Percentiles rank a stretch among this genome's conserved stretches.
Conservation (phyloP, 2,797 vertebrate genomes). For the Siniperca undulata region DNA sequence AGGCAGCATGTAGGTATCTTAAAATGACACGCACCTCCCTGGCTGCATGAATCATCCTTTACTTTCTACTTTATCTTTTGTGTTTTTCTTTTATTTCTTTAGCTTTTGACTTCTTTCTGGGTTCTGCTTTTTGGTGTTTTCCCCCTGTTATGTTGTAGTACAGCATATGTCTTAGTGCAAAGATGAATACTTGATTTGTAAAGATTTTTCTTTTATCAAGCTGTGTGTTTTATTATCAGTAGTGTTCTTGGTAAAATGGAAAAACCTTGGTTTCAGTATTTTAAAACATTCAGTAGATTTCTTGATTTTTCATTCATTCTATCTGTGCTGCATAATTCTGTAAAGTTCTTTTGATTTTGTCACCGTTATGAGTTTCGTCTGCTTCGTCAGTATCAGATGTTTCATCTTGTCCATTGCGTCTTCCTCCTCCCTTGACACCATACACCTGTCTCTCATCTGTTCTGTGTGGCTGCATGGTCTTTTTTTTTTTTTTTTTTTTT, state of each 20-base stretch:
- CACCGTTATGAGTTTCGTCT: slow-evolving; percentile 37
- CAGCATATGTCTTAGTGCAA: slow-evolving; percentile 38
- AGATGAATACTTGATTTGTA: neutral
- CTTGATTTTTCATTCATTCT: slow-evolving; percentile 33
- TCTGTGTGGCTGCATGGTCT: slow-evolving; percentile 78
- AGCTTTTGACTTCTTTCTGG: slow-evolving; percentile 36
- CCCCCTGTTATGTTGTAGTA: slow-evolving; percentile 45
- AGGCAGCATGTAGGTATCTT: slow-evolving; percentile 86
- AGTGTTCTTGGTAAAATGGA: slow-evolving; percentile 9
- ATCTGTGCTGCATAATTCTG: slow-evolving; percentile 43
- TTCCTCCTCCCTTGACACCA: slow-evolving; percentile 40
- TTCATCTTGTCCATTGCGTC: slow-evolving; percentile 67
- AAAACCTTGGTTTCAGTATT: slow-evolving; percentile 31
- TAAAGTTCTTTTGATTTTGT: slow-evolving; percentile 38
- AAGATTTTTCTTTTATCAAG: slow-evolving; percentile 23
- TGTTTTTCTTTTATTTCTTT: slow-evolving; percentile 31
- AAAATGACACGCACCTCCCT: slow-evolving; percentile 69
- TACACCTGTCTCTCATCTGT: slow-evolving; percentile 68
- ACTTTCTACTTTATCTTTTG: slow-evolving; percentile 51
- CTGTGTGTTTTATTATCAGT: slow-evolving; percentile 43
- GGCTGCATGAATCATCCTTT: slow-evolving; percentile 80
- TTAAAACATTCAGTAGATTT: slow-evolving; percentile 39
- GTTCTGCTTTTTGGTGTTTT: slow-evolving; percentile 60
- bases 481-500: slow-evolving; percentile 33
- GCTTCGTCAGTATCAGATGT: slow-evolving; percentile 49